These are phyloP conservation scores for Acanthornis magna DNA, from an alignment of 2,797 vertebrate genomes.

Conservation along the genomic window DNA sequence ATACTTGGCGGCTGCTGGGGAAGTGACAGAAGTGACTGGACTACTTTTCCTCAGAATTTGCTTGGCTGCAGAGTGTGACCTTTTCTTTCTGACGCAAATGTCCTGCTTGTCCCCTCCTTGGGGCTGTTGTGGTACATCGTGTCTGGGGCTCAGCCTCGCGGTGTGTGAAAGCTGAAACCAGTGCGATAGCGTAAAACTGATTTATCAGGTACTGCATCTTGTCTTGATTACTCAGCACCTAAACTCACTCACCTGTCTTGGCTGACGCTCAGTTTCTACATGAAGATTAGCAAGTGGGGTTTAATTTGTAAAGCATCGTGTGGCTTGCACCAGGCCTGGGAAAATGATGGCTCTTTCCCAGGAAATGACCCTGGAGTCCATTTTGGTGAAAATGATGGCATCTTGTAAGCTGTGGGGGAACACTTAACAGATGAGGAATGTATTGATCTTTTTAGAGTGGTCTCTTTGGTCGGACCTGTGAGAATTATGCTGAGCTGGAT, in stretches of 20 bases:
- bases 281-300: slow-evolving; percentile 6
- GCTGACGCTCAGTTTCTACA: background rate
- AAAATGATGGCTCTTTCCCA: background rate
- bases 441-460: background rate
- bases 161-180: slow-evolving; percentile 18
- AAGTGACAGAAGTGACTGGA: background rate
- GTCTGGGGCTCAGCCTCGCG: background rate
- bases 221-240: slow-evolving; percentile 41
- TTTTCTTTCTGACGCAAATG: slow-evolving; percentile 24
- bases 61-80: slow-evolving; percentile 7
- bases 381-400: background rate
- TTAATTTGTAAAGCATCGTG: background rate
- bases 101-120: background rate
- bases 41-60: background rate
- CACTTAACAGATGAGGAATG: background rate
- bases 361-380: background rate
- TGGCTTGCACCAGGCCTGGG: background rate
- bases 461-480: background rate
- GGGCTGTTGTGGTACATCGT: background rate
- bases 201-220: slow-evolving; percentile 5
- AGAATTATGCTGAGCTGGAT: background rate
- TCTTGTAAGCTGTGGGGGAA: background rate
- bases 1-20: background rate
- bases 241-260: slow-evolving; percentile 1
- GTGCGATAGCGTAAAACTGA: background rate